phyloP scores from a whole-genome alignment of 2,797 vertebrate species.

The Neostethus bicornis region DNA sequence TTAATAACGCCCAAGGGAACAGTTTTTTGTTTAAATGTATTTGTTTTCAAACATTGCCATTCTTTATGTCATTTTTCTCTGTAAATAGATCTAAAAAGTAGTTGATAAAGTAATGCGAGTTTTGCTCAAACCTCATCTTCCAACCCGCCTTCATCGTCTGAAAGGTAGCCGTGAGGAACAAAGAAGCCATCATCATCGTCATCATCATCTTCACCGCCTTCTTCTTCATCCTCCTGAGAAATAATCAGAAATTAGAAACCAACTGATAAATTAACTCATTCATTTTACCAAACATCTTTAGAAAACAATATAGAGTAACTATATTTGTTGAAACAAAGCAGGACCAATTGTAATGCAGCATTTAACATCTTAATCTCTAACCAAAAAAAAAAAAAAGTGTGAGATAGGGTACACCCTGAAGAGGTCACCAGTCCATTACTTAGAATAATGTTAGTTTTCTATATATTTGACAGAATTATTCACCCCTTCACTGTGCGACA shows the following conservation, averaged over 20 bases:
- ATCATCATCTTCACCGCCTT: slow-evolving; percentile 88
- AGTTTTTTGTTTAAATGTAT: too few relatives aligned
- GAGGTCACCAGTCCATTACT: too few relatives aligned
- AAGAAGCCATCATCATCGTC: slow-evolving; percentile 97
- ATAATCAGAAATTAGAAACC: not conserved
- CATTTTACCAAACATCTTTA: not conserved
- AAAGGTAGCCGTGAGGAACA: slow-evolving; percentile 97
- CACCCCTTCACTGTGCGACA: slow-evolving; percentile 98
- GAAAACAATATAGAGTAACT: too few relatives aligned
- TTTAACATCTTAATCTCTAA: too few relatives aligned
- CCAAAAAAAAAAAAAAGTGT: too few relatives aligned
- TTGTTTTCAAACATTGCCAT: too few relatives aligned
- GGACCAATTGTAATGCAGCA: not conserved
- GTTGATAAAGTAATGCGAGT: too few relatives aligned
- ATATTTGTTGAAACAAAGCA: not conserved
- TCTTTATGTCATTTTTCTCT: too few relatives aligned
- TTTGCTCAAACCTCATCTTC: slow-evolving; percentile 77
- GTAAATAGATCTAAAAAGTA: too few relatives aligned
- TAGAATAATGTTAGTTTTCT: not conserved
- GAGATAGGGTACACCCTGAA: too few relatives aligned
- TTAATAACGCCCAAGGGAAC: not conserved
- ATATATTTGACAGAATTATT: slow-evolving; percentile 48
- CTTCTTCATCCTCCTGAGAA: slow-evolving; percentile 93
- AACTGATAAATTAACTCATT: not conserved
- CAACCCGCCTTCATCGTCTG: slow-evolving; percentile 92